phyloP scores from a whole-genome alignment of 2,888 invertebrate species.

The Griposia aprilina region DNA sequence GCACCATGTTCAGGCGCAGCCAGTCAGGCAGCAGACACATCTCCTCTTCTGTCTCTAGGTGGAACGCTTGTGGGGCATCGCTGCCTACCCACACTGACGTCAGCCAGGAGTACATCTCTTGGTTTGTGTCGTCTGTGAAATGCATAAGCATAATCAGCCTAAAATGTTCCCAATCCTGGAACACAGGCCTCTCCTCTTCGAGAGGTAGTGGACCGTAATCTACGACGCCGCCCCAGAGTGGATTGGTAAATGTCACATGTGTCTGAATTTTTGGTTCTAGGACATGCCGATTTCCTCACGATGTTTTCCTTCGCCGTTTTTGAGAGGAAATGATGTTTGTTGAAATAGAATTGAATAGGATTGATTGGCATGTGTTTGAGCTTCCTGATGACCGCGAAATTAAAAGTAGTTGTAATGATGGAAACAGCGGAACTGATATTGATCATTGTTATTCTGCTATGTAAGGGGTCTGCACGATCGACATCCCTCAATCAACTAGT shows the following conservation, averaged over 20 bases:
- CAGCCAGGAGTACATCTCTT: constrained; percentile 93
- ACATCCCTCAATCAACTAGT: not conserved
- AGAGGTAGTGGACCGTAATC: not conserved
- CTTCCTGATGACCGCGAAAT: not conserved
- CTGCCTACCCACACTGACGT: constrained; percentile 93
- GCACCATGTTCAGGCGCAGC: constrained; percentile 97
- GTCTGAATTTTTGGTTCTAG: not conserved
- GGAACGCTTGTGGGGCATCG: constrained; percentile 94
- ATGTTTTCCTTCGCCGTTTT: not conserved
- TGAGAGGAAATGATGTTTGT: not conserved
- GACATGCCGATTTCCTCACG: not conserved
- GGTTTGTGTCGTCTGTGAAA: constrained; percentile 84
- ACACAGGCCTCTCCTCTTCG: not conserved
- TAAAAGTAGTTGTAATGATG: not conserved
- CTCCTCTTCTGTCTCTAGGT: constrained; percentile 94
- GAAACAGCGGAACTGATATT: not conserved
- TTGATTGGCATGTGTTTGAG: not conserved
- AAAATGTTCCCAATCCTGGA: not conserved
- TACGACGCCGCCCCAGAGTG: not conserved
- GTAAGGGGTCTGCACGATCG: not conserved
- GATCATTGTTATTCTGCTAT: not conserved
- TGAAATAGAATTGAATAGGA: not conserved
- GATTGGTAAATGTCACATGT: not conserved
- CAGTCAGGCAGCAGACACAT: constrained; percentile 97
- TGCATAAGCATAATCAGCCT: not conserved